phyloP scores from a whole-genome alignment of 2,888 invertebrate genomes.

The Fragum fragum region DNA sequence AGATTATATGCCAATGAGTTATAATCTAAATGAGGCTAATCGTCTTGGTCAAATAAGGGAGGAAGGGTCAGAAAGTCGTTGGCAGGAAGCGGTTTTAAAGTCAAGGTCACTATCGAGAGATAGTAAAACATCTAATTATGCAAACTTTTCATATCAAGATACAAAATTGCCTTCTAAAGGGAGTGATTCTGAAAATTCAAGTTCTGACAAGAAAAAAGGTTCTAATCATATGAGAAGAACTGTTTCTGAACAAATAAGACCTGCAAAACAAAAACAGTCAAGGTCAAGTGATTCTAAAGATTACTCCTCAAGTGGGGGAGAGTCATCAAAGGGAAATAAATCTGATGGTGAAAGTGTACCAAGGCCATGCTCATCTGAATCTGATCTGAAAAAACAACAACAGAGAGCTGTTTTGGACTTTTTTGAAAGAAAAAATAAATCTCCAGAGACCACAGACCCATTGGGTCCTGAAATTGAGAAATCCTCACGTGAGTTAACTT shows the following conservation, averaged over 20 bases:
- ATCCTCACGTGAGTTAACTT: conserved; percentile 36
- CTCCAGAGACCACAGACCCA: conserved; percentile 48
- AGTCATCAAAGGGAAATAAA: conserved; percentile 68
- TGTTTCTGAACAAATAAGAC: conserved; percentile 76
- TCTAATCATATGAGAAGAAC: conserved; percentile 69
- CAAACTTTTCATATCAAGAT: conserved; percentile 56
- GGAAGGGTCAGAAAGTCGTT: conserved; percentile 70
- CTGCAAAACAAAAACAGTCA: conserved; percentile 43
- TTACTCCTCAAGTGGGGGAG: conserved; percentile 64
- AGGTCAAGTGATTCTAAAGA: conserved; percentile 38
- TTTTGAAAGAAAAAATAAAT: conserved; percentile 90
- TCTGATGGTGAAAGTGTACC: conserved; percentile 56
- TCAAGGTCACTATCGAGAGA: conserved; percentile 61
- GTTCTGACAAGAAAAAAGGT: conserved; percentile 49
- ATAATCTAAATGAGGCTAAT: conserved; percentile 61
- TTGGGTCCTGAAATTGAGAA: conserved; percentile 40
- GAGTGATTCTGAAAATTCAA: conserved; percentile 57
- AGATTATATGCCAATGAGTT: conserved; percentile 72
- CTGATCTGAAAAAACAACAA: conserved; percentile 93
- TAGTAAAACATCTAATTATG: conserved; percentile 56
- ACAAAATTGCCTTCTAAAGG: conserved; percentile 26
- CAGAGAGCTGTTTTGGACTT: conserved; percentile 94
- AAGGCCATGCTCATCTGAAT: conserved; percentile 82
- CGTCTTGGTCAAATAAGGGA: conserved; percentile 78
- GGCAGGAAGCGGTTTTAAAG: conserved; percentile 70